Base-by-base conservation (phyloP, 2,113 vertebrate species). In the Sturnus vulgaris region DNA sequence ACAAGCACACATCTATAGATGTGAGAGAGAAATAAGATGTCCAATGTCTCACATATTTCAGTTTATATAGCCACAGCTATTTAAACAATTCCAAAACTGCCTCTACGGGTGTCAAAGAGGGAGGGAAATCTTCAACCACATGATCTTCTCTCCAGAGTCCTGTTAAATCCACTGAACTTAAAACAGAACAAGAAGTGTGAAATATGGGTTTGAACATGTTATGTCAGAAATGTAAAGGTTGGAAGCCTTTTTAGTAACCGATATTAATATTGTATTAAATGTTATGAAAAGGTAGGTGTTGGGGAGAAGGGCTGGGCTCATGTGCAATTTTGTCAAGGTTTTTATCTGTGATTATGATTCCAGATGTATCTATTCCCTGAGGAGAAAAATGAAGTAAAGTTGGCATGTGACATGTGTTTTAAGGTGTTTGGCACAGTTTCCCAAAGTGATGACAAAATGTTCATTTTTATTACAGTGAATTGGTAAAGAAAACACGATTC, bases 241-340 rank as follows among this genome's bases (percentile, higher is more conserved):
- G 97, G 97, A 97, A 97, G 98, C 96, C 97, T 97, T 98, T 98
- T 97, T 93, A 92, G 97, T 97, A 98, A 97, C 97, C 63, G 95
- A 89, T 97, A 98, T 98, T 98, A 98, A 98, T 98, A 98, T 98
- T 98, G 98, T 97, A 98, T 98, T 98, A 98, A 98, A 98, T 98
- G 95, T 97, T 98, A 97, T 94, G 96, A 96, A 97, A 96, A 98
- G 97, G 97, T 97, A 97, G 96, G 93, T 95, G 94, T 95, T 97
- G 92, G 57, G 35, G 95, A 97, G 96, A 88, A 96, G 97, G 93
- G 94, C 95, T 97, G 97, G 96, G 96, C 97, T 98, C 97, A 96
- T 89, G 96, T 97, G 97, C 96, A 97, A 96, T 98, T 98, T 98
- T 98, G 98, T 97, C 97, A 98, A 97, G 97, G 98, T 97, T 98